phyloP scores from a whole-genome alignment of 2,888 invertebrate genomes.

The Philhelius pedissequus region DNA sequence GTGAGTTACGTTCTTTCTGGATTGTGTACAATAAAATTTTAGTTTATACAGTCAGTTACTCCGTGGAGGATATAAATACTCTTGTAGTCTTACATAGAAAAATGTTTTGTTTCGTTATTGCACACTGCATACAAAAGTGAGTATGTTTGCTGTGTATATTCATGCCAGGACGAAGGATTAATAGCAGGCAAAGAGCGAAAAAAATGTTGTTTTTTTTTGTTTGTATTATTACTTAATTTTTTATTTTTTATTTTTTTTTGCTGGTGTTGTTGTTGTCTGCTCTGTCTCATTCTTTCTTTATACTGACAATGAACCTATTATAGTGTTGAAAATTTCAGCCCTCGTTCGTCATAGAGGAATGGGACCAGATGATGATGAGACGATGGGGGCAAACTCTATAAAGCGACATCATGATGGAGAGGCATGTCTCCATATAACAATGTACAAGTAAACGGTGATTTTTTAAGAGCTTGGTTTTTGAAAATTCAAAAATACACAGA shows the following conservation, averaged over 20 bases:
- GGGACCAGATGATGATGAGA: background rate
- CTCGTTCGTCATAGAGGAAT: background rate
- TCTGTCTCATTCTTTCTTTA: background rate
- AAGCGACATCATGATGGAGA: slow-evolving; percentile 16
- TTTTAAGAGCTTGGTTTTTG: no score
- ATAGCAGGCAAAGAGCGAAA: slow-evolving; percentile 14
- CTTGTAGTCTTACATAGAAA: slow-evolving; percentile 19
- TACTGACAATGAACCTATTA: slow-evolving; percentile 50
- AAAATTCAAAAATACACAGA: no score
- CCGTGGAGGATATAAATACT: slow-evolving; percentile 54
- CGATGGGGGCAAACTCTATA: slow-evolving; percentile 2
- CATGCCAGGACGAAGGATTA: slow-evolving; percentile 49
- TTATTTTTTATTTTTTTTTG: background rate
- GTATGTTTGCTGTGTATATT: background rate
- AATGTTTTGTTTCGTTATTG: slow-evolving; percentile 52
- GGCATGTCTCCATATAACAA: slow-evolving; percentile 42
- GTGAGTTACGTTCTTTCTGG: background rate
- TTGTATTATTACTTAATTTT: background rate
- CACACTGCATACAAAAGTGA: slow-evolving; percentile 14
- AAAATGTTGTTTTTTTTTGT: background rate
- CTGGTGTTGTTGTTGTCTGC: background rate
- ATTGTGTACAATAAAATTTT: slow-evolving; percentile 54
- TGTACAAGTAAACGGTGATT: no score
- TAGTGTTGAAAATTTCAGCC: slow-evolving; percentile 15
- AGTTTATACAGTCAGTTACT: slow-evolving; percentile 67